phyloP scores from a whole-genome alignment of 92 coral and sea anemone species.

The Anthopleura xanthogrammica region DNA sequence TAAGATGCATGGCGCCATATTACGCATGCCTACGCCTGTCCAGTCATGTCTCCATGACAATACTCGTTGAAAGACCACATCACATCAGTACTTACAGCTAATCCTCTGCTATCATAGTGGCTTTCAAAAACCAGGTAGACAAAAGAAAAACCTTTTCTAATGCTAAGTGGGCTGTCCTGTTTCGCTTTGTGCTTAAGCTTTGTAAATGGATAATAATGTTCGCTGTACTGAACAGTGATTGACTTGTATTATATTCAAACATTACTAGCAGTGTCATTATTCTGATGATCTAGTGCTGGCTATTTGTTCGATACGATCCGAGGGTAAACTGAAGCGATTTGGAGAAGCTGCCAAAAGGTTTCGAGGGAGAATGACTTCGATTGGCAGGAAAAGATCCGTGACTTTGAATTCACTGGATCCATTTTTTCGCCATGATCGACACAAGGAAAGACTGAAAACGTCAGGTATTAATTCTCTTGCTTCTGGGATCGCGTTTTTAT shows the following conservation, averaged over 20 bases:
- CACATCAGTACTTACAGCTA: neutral
- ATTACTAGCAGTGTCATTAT: neutral
- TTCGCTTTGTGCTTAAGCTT: neutral
- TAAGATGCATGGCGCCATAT: no score
- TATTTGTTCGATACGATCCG: neutral
- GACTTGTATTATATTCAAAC: neutral
- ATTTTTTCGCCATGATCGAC: conserved; percentile 41
- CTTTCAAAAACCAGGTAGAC: neutral
- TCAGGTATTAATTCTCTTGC: conserved; percentile 84
- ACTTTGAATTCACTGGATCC: conserved; percentile 76
- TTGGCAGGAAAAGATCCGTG: conserved; percentile 65
- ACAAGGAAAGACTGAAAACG: conserved; percentile 55
- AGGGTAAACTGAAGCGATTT: neutral
- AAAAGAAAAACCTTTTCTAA: conserved; percentile 5
- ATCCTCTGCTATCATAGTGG: conserved; percentile 13
- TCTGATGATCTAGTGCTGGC: neutral
- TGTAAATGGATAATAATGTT: neutral
- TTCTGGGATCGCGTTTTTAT: conserved; percentile 72
- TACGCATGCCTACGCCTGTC: conserved; percentile 1
- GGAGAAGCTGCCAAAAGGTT: neutral
- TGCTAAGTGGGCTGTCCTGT: neutral
- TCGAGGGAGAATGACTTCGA: conserved; percentile 33
- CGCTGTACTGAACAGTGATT: neutral
- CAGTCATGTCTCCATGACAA: neutral
- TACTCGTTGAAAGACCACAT: conserved; percentile 11